Base-by-base conservation (phyloP, 2,888 invertebrate genomes). In the Pachliopta kotzebuea region DNA sequence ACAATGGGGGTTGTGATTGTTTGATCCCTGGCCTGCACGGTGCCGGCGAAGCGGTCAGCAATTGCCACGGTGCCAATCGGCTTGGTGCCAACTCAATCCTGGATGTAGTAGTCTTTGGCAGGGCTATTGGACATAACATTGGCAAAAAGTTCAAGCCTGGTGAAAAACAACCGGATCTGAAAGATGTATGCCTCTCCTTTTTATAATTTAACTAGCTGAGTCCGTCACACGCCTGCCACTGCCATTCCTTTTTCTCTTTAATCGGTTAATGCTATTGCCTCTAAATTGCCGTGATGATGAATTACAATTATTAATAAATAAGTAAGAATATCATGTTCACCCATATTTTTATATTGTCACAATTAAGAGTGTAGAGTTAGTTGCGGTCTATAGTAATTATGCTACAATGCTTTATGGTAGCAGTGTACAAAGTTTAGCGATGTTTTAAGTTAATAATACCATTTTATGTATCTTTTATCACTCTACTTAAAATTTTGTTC, bases 1-100 rank as follows among this genome's bases (percentile, higher is more conserved):
- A 45, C 45, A 18, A n/a, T 4, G 8, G n/a, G n/a, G 18, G 93
- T 4, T 69, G 88, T 18, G 97, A 98, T 76, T 81, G 84, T 56
- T 78, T 96, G 6, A 94, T 99, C 0, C 94, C 94, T 6, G 99
- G 99, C 7, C 92, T 99, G 7, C 99, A 98, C 80, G 97, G 98
- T 0, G 96, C 96, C 53, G 99, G 99, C 0, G 99, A 99, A 84
- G 94, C 96, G 0, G 97, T 96, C 1, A 98, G 96, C 79, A 97
- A 98, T 58, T 98, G 98, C 4, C 99, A 99, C 80, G 99, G 99
- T 53, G 99, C 99, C 24, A 99, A 99, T 90, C 94, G 99, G 56
- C 94, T 99, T 24, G 99, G 99, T 29, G 99, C 99, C 52, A 99
- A 99, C 88, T 99, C 99, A 0, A 93, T 99, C 56, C 92, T 99